Evolutionary conservation across 2,888 invertebrate genomes (phyloP).

Genomic region (Bibio marci): DNA sequence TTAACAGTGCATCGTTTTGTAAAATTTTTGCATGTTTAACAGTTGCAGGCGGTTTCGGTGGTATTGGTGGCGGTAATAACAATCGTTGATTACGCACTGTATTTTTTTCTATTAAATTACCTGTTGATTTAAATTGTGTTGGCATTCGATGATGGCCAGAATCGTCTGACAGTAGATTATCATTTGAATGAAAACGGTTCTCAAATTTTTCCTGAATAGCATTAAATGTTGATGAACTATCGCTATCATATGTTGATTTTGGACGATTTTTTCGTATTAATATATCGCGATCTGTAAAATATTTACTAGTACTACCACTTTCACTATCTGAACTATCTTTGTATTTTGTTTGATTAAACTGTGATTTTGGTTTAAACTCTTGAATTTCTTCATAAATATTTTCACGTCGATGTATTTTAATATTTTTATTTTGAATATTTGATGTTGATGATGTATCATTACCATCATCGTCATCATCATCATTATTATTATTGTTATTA

Average conservation of each 20-base stretch:
- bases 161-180: background rate
- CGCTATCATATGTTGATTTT: background rate
- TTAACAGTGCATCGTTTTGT: constrained; percentile 23
- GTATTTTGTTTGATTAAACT: background rate
- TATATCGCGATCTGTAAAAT: background rate
- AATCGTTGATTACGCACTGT: constrained; percentile 1
- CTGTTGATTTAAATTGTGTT: constrained; percentile 2
- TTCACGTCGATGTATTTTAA: background rate
- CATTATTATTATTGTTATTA: no score
- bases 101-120: constrained; percentile 11
- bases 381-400: constrained; percentile 23
- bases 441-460: constrained; percentile 8
- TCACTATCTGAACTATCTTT: background rate
- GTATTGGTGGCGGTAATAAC: constrained; percentile 14
- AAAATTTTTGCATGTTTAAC: constrained; percentile 24
- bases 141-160: constrained; percentile 7
- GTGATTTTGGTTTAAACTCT: background rate
- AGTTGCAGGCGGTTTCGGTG: constrained; percentile 18
- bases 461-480: background rate
- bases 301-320: background rate
- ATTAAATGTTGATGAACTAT: background rate
- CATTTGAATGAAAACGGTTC: background rate
- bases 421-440: no score
- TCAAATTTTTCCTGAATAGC: no score
- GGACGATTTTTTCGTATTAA: background rate